These are phyloP conservation scores for Tachypleus tridentatus DNA, from an alignment of 1,140 invertebrate species.

Conservation along the genomic window DNA sequence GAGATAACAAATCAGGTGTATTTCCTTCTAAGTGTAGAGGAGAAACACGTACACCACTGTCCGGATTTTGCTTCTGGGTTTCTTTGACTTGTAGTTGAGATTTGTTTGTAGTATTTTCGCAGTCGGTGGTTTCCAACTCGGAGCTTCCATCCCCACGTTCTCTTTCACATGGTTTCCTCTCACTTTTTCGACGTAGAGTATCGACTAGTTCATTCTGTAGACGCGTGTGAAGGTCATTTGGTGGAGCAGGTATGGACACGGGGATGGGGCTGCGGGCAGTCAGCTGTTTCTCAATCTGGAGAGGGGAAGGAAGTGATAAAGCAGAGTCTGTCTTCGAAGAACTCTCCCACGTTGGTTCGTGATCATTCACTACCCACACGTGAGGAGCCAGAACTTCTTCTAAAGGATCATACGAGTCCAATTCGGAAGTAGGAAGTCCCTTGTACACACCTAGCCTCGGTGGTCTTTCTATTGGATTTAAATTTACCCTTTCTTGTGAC, in stretches of 20 bases:
- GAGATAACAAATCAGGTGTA: background rate
- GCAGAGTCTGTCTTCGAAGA: no score
- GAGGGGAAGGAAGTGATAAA: no score
- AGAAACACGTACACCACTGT: background rate
- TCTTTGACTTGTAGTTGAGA: background rate
- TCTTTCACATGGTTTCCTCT: background rate
- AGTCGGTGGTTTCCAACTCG: conserved; percentile 14
- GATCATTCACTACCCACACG: conserved; percentile 17
- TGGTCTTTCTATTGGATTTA: conserved; percentile 45
- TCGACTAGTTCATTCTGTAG: conserved; percentile 18
- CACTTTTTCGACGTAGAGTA: conserved; percentile 11
- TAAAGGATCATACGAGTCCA: conserved; percentile 21
- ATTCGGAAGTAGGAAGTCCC: conserved; percentile 29
- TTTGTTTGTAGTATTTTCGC: background rate
- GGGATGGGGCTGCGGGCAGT: background rate
- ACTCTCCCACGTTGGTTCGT: background rate
- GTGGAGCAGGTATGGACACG: conserved; percentile 5
- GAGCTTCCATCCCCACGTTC: conserved; percentile 22
- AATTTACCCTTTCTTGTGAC: conserved; percentile 12
- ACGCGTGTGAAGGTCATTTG: conserved; percentile 13
- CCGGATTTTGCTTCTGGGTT: background rate
- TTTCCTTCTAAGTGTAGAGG: background rate
- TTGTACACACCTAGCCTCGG: conserved; percentile 27
- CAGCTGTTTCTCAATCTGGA: background rate
- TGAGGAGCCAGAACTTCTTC: conserved; percentile 6